These are phyloP conservation scores for Tetrax tetrax DNA, from an alignment of 2,113 vertebrate genomes.

Conservation along the genomic window DNA sequence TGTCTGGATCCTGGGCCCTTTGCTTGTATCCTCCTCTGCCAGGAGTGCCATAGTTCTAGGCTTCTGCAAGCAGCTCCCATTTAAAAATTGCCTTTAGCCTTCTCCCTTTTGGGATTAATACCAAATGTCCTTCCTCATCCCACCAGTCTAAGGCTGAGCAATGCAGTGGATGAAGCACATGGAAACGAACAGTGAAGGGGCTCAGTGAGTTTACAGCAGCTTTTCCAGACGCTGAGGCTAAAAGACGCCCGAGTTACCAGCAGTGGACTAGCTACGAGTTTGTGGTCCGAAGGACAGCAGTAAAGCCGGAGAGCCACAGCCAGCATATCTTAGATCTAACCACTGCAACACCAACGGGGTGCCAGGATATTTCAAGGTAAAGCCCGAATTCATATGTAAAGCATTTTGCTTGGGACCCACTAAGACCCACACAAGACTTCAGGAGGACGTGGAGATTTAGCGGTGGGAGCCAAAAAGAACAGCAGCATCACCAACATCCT, in stretches of 20 bases:
- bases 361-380: neutral
- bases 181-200: neutral
- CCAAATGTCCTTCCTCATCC: neutral
- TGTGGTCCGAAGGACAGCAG: neutral
- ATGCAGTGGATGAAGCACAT: neutral
- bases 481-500: neutral
- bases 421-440: neutral
- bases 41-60: neutral
- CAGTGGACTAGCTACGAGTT: neutral
- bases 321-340: neutral
- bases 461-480: neutral
- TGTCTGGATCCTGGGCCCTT: neutral
- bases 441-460: neutral
- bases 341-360: fast-evolving
- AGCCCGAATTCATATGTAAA: neutral
- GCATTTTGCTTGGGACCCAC: neutral
- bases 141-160: neutral
- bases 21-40: neutral
- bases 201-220: neutral
- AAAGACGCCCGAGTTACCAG: neutral
- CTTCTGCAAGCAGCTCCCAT: neutral
- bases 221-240: neutral
- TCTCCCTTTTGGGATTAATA: neutral
- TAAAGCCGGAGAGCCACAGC: neutral
- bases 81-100: neutral